A percentile compares a stretch with the other conserved stretches of the same genome.
These are phyloP conservation scores for Megaptera novaeangliae DNA, from an alignment of 2,113 vertebrate genomes.

Conservation along the genomic window DNA sequence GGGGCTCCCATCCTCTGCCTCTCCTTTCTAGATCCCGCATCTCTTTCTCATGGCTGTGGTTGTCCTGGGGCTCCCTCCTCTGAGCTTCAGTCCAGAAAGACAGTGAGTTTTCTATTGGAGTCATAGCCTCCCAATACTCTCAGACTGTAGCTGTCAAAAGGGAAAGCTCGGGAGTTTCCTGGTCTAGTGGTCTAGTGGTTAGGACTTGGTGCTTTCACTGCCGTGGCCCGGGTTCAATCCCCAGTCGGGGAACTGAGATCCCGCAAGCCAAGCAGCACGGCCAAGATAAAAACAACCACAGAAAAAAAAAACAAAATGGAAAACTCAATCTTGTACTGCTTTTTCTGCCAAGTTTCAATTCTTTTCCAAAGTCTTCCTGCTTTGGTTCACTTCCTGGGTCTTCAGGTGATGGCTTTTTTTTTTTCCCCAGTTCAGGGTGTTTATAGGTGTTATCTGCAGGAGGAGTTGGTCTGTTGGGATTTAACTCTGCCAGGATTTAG, in stretches of 20 bases:
- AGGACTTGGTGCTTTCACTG: background rate
- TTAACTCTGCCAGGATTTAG: background rate
- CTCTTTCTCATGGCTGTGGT: too few species aligned
- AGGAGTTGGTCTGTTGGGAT: background rate
- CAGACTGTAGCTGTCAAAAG: background rate
- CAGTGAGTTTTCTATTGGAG: background rate
- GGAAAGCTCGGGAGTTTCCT: background rate
- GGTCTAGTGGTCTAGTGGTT: background rate
- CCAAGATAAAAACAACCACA: background rate
- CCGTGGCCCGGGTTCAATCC: background rate
- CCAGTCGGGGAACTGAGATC: background rate
- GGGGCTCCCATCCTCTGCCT: background rate
- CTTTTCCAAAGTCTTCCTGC: background rate
- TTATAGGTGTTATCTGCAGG: background rate
- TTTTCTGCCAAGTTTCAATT: background rate
- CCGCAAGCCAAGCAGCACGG: background rate
- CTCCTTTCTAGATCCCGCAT: background rate
- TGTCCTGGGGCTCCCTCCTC: background rate
- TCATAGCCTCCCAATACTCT: background rate
- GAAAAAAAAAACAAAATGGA: background rate
- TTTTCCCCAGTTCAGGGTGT: background rate
- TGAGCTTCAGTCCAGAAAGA: background rate
- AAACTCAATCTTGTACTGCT: background rate
- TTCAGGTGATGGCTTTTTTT: background rate
- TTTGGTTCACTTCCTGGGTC: background rate